Evolutionary conservation across 30 jellyfish, hydroid and myxozoan genomes (phyloP), one percentile per base, ranked within the genome.

Genomic region (Nemopilema nomurai): DNA sequence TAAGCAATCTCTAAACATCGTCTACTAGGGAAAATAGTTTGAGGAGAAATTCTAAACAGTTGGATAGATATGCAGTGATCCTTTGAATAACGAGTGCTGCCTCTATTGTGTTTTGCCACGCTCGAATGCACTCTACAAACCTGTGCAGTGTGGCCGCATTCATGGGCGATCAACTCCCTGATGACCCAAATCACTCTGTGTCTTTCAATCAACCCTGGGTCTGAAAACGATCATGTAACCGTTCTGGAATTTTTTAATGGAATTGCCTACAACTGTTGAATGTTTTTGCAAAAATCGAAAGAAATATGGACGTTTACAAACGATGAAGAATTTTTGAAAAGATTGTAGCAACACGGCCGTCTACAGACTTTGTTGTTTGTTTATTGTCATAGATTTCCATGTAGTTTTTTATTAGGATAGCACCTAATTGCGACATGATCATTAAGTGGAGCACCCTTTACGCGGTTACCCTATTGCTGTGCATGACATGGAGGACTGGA

Each of bases 131-230:
- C 67, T 28, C 21, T 33, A 84, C 80, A 63, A 33, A 64, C 70
- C 30, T 67, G 50, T 8, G 70, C 82, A 84, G 76, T 84, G 93
- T 84, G 93, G 93, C 93, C 83, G 87, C 50, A 84, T 84, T 84
- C 82, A 84, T 31, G 50, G 68, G 75, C 87, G 67, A 74, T 84
- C 87, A 84, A 76, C 77, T 79, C 93, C 84, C 31, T 62, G 93
- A 84, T 84, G 93, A 84, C 93, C 93, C 80, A 84, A 84, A 81
- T 33, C 71, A 51, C 63, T 64, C 87, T 49, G 71, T 71, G 87
- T 74, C 93, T 73, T 74, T 74, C 93, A 74, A 74, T 68, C 80
- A 71, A 74, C 76, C 87, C 50, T 76, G 87, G 87, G 75, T 65
- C 85, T 86, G 66, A 77, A 22, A 31, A 31, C 52, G 85, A 74